Evolutionary conservation across 2,888 invertebrate genomes (phyloP).

Genomic region (Drosophila gaucha): DNA sequence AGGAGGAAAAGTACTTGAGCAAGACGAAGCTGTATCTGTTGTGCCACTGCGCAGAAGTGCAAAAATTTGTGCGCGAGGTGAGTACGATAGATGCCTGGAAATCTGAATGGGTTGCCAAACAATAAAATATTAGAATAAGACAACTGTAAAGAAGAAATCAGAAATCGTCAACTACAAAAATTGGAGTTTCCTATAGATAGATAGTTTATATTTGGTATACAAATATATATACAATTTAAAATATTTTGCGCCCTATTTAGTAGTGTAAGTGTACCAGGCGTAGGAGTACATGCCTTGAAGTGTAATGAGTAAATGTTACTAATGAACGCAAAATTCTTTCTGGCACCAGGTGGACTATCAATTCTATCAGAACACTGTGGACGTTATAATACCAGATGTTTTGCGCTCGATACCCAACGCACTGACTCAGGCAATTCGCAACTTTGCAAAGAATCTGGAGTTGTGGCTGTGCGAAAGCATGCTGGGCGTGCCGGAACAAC

Average conservation of each 20-base stretch:
- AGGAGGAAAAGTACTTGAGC: slow-evolving; percentile 91
- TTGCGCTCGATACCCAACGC: slow-evolving; percentile 97
- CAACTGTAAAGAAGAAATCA: no score
- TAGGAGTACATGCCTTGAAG: background rate
- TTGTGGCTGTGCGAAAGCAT: slow-evolving; percentile 94
- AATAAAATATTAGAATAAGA: no score
- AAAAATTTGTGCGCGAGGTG: slow-evolving; percentile 83
- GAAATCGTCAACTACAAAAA: no score
- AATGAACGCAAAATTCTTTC: no score
- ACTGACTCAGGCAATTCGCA: slow-evolving; percentile 96
- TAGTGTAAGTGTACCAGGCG: background rate
- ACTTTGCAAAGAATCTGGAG: slow-evolving; percentile 96
- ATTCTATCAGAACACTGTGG: slow-evolving; percentile 98
- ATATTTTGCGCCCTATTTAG: no score
- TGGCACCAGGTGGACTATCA: slow-evolving; percentile 90
- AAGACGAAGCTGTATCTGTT: slow-evolving; percentile 86
- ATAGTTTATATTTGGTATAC: no score
- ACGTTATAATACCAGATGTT: slow-evolving; percentile 98
- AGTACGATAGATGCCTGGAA: slow-evolving; percentile 20
- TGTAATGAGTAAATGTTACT: background rate
- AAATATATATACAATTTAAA: no score
- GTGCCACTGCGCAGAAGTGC: slow-evolving; percentile 83
- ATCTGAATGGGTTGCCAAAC: background rate
- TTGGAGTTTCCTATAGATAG: no score
- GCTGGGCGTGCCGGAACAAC: slow-evolving; percentile 92